Base-by-base conservation (phyloP, 1,140 invertebrate species). In the Caerostris darwini region DNA sequence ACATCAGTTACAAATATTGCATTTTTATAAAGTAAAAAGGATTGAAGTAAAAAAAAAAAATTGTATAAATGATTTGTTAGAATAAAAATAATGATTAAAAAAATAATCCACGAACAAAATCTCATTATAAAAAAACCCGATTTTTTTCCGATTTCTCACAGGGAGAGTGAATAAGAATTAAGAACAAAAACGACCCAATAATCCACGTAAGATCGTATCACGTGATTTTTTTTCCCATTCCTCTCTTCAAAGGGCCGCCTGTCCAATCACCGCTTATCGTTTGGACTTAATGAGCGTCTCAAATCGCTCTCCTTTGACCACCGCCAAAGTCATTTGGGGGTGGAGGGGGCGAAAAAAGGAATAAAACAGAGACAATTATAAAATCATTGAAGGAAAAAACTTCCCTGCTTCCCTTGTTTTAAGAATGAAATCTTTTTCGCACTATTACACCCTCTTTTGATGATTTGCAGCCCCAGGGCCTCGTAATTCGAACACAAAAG, bases 401-500 rank as follows among this genome's bases (percentile, higher is more conserved):
- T 90, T 54, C 6, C 57, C 87, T 61, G 53, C 34, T n/a, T 10
- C 71, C 57, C 56, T 58, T 56, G 58, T 61, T 67, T 90, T 69
- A 90, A 90, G 54, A 90, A 67, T 90, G 64, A 90, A 90, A 90
- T 90, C 64, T 67, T 71, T 57, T n/a, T 53, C 59, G 87, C 58
- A 56, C 53, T 71, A 69, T 90, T 90, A 67, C 61, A 56, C 87
- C 53, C 87, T 90, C 87, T 90, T 90, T 90, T 90, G 87, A 90
- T 90, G 87, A 90, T 90, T 90, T 90, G 87, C 54, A 90, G 87
- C 87, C 67, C 50, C 50, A 7, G 87, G 87, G 57, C 19, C 17
- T 54, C 87, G 58, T 90, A 90, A 90, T 90, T 90, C 87, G 87
- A 90, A 90, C 61, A 90, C 85, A 90, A 90, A 69, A 64, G 87